These are phyloP conservation scores for Pachymerium ferrugineum DNA, from an alignment of 2,888 invertebrate genomes.

Conservation along the genomic window DNA sequence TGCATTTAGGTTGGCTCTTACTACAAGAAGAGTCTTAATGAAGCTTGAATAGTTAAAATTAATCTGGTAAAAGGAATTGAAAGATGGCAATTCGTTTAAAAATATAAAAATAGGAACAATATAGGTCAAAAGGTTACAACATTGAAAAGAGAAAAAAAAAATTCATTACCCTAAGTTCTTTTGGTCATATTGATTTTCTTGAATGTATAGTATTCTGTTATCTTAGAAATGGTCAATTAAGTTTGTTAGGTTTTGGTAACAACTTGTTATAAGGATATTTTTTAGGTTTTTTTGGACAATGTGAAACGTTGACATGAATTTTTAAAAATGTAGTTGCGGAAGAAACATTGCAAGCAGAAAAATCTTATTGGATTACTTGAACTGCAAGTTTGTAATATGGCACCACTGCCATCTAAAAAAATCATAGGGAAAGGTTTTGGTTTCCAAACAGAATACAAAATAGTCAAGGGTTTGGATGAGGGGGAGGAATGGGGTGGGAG, in stretches of 20 bases:
- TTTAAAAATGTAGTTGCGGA: neutral
- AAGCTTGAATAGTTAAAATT: neutral
- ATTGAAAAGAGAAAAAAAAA: too few relatives aligned
- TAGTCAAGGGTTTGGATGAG: neutral
- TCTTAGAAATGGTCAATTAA: too few relatives aligned
- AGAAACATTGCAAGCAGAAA: neutral
- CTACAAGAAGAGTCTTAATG: neutral
- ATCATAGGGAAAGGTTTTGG: neutral
- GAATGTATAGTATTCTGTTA: too few relatives aligned
- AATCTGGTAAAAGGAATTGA: neutral
- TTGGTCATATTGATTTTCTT: too few relatives aligned
- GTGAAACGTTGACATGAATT: neutral
- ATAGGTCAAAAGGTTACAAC: too few relatives aligned
- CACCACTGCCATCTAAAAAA: neutral
- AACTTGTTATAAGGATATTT: neutral
- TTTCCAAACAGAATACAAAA: slow-evolving; percentile 1
- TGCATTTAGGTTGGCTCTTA: too few relatives aligned
- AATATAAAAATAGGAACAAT: too few relatives aligned
- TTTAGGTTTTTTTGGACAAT: neutral
- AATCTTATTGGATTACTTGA: slow-evolving; percentile 10
- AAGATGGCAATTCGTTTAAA: too few relatives aligned
- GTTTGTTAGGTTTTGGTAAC: too few relatives aligned
- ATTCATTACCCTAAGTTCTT: too few relatives aligned
- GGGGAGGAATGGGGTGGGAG: neutral
- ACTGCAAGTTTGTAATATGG: neutral